These are phyloP conservation scores for Bombus superbus DNA, from an alignment of 1,140 invertebrate species.

Conservation along the genomic window DNA sequence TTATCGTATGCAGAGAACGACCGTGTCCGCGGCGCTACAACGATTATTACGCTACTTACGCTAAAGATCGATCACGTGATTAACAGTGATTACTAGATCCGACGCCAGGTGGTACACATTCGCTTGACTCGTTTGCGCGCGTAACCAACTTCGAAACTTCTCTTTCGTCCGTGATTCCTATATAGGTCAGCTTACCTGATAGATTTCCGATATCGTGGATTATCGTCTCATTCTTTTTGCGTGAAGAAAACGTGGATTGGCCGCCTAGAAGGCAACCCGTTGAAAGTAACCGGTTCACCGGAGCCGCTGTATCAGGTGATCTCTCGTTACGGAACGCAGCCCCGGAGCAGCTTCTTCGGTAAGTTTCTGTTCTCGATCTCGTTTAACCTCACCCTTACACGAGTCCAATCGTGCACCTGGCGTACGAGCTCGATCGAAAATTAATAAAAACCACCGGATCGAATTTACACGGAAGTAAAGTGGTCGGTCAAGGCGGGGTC, in stretches of 20 bases:
- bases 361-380: background rate
- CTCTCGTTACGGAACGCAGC: background rate
- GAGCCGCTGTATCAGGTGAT: background rate
- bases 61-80: slow-evolving; percentile 23
- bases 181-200: background rate
- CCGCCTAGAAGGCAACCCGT: background rate
- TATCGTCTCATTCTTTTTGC: background rate
- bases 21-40: slow-evolving; percentile 3
- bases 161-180: background rate
- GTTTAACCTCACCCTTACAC: slow-evolving; percentile 3
- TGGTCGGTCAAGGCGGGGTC: background rate
- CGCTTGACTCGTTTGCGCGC: background rate
- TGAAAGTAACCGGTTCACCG: background rate
- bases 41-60: slow-evolving; percentile 45
- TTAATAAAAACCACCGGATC: background rate
- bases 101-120: background rate
- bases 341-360: background rate
- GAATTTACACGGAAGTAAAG: background rate
- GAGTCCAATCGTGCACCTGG: background rate
- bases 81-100: slow-evolving; percentile 13
- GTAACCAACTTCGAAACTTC: no score
- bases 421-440: background rate
- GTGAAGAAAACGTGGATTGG: background rate
- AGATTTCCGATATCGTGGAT: background rate
- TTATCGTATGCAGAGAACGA: background rate